Conservation (phyloP, 2,888 invertebrate genomes). For the Choreutis nemorana region DNA sequence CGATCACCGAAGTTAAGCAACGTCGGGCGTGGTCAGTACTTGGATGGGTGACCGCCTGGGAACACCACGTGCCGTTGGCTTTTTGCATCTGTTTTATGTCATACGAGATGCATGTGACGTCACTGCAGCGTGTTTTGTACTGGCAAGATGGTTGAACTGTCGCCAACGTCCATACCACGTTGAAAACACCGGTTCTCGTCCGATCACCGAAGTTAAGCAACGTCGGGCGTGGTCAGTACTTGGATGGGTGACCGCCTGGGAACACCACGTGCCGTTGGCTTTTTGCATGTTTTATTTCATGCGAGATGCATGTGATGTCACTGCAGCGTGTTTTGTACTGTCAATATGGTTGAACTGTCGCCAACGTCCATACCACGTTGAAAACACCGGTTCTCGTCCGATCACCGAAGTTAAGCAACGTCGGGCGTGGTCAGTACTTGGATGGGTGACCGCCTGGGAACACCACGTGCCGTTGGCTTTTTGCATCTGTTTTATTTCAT, state of each 20-base stretch:
- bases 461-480: slow-evolving; percentile 26
- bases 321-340: too few species aligned
- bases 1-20: slow-evolving; percentile 56
- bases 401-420: slow-evolving; percentile 55
- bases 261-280: slow-evolving; percentile 27
- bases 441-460: slow-evolving; percentile 34
- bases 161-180: slow-evolving; percentile 42
- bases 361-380: slow-evolving; percentile 44
- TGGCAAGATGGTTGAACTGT: too few species aligned
- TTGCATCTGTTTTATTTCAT: too few species aligned
- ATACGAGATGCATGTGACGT: too few species aligned
- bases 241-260: slow-evolving; percentile 34
- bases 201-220: slow-evolving; percentile 56
- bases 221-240: slow-evolving; percentile 44
- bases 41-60: slow-evolving; percentile 34
- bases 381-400: slow-evolving; percentile 56
- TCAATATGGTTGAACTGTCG: too few species aligned
- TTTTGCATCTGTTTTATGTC: too few species aligned
- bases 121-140: too few species aligned
- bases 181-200: slow-evolving; percentile 56
- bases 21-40: slow-evolving; percentile 44
- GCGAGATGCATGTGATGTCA: too few species aligned
- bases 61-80: slow-evolving; percentile 27
- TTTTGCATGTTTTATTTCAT: too few species aligned
- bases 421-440: slow-evolving; percentile 43